Evolutionary conservation across 2,888 invertebrate species (phyloP), one percentile per base, ranked within the genome.

Genomic region (Ramazzottius varieornatus): DNA sequence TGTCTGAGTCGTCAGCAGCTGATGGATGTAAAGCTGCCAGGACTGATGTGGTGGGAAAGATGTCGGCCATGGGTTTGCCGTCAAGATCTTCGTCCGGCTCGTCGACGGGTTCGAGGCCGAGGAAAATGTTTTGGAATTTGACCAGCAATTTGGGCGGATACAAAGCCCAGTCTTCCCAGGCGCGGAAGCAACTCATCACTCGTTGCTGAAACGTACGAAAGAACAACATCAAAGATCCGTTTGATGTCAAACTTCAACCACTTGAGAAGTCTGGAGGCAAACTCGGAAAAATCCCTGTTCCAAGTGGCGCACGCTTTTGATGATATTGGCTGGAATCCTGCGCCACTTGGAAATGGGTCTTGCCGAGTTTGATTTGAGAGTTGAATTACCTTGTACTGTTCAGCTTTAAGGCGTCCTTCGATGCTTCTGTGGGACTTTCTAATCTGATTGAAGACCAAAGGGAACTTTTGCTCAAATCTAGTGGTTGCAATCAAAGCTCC

Each of bases 131-230:
- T 75, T 92, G 89, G 67, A 93, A 78, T 73, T 83, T 85, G 68
- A 86, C 82, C 68, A 99, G 80, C 76, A 87, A 88, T 69, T 94
- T 92, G 67, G 86, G 86, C 0, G 94, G 88, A 79, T 96, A 98
- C 67, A 98, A 84, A 24, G 88, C 85, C 85, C 91, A 91, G 74
- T 98, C 96, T 75, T 94, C 93, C 94, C 98, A 96, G 1, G 93
- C 90, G 72, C 88, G 84, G 74, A 96, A 83, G 71, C 89, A 86
- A 72, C 86, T 83, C 74, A 90, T 83, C 34, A 94, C 87, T 63
- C 93, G 75, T 73, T 78, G 77, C 75, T 76, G 72, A 2, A 71
- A 70, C 46, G 66, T 34, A 66, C 66, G 20, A n/a, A n/a, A n/a
- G n/a, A n/a, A n/a, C n/a, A n/a, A 40, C 40, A 8, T 8, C 40